phyloP scores from a whole-genome alignment of 2,113 vertebrate species.

The Seriola dumerili region DNA sequence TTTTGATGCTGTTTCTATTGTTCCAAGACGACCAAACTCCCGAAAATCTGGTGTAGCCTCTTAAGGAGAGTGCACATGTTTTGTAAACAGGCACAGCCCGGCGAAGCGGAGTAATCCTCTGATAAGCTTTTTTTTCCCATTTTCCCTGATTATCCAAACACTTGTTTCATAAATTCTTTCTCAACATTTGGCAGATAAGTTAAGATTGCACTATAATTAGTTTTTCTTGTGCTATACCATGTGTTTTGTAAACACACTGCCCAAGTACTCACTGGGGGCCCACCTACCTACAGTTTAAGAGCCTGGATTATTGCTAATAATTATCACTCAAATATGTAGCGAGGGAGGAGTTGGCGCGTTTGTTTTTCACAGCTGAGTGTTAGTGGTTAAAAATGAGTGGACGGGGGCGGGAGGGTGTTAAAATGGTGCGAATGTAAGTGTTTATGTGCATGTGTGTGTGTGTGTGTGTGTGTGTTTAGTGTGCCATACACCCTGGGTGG shows the following conservation, averaged over 20 bases:
- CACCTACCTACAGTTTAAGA: conserved; percentile 36
- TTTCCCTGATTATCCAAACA: conserved; percentile 58
- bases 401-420: conserved; percentile 27
- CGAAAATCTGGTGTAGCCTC: not conserved
- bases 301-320: conserved; percentile 50
- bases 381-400: conserved; percentile 41
- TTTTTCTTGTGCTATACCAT: conserved; percentile 69
- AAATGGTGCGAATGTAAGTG: conserved; percentile 8
- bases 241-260: conserved; percentile 71
- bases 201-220: conserved; percentile 66
- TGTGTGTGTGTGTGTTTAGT: conserved; percentile 24
- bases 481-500: not conserved
- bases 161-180: conserved; percentile 46
- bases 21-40: conserved; percentile 40
- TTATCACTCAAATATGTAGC: conserved; percentile 14
- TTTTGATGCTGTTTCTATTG: not conserved
- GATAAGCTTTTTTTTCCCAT: conserved; percentile 1
- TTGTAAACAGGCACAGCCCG: conserved; percentile 11
- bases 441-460: not conserved
- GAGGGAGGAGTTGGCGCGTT: conserved; percentile 23
- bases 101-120: conserved; percentile 5
- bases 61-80: conserved; percentile 9
- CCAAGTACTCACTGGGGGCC: conserved; percentile 5
- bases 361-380: conserved; percentile 54
- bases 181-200: conserved; percentile 73